phyloP scores from a whole-genome alignment of 2,797 vertebrate genomes.

The Trachops cirrhosus region DNA sequence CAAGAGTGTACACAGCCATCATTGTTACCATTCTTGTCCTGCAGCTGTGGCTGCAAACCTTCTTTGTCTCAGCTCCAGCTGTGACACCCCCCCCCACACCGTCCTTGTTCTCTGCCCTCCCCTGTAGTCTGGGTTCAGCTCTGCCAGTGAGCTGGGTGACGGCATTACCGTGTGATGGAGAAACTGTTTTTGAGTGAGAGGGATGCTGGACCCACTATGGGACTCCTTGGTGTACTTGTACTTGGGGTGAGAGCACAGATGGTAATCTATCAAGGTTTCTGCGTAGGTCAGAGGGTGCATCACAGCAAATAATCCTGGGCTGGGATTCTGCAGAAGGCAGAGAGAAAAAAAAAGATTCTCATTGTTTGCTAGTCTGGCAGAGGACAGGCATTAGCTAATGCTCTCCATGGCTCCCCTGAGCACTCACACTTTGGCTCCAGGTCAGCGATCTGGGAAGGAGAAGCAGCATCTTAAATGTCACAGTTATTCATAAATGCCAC shows the following conservation, averaged over 20 bases:
- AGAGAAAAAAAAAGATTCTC: neutral
- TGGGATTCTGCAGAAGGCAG: conserved; percentile 87
- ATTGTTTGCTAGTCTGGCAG: neutral
- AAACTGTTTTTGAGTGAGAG: conserved; percentile 84
- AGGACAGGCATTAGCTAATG: neutral
- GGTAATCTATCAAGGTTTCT: conserved; percentile 88
- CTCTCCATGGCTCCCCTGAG: neutral
- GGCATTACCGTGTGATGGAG: conserved; percentile 85
- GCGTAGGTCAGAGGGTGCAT: conserved; percentile 85
- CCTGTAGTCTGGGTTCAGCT: neutral
- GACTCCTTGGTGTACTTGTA: conserved; percentile 78
- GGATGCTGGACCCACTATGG: conserved; percentile 67
- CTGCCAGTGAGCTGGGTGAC: neutral
- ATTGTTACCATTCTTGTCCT: neutral
- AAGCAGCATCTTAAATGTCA: neutral
- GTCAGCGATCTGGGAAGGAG: neutral
- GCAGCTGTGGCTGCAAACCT: neutral
- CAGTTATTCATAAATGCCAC: neutral
- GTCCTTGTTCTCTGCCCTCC: neutral
- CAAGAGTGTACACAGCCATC: fast-evolving
- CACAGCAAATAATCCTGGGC: conserved; percentile 87
- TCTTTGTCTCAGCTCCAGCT: neutral
- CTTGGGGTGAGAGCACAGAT: conserved; percentile 91
- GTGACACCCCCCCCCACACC: neutral
- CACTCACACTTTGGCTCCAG: neutral